phyloP scores from a whole-genome alignment of 2,797 vertebrate species.

The Notolabrus celidotus region DNA sequence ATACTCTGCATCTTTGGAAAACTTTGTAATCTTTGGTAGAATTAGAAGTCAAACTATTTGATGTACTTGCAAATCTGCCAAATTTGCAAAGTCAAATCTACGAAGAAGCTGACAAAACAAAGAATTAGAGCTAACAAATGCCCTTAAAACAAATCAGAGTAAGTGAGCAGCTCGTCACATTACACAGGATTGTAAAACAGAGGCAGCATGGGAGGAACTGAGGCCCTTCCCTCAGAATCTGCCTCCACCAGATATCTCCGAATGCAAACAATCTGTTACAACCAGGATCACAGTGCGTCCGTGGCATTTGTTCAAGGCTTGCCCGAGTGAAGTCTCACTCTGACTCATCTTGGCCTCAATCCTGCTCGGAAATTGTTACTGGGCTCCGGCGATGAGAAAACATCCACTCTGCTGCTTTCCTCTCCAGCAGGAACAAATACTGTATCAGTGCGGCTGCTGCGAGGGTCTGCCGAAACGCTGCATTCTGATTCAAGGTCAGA shows the following conservation, averaged over 20 bases:
- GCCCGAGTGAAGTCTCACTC: constrained; percentile 40
- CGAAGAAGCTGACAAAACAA: neutral
- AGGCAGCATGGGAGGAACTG: neutral
- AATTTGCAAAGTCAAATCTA: neutral
- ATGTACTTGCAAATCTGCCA: neutral
- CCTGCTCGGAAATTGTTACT: constrained; percentile 60
- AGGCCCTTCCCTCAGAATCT: constrained; percentile 2
- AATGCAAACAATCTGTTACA: constrained; percentile 40
- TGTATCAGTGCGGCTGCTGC: constrained; percentile 21
- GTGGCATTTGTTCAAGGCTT: constrained; percentile 60
- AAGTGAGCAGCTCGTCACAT: neutral
- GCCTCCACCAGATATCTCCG: constrained; percentile 21
- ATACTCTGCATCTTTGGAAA: constrained; percentile 12
- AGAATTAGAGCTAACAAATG: neutral
- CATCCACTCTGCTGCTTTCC: constrained; percentile 28
- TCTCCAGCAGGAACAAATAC: constrained; percentile 14
- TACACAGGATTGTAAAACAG: neutral
- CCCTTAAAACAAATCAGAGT: neutral
- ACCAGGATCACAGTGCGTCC: constrained; percentile 39
- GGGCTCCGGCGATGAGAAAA: constrained; percentile 31
- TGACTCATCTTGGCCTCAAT: constrained; percentile 67
- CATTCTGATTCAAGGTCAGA: constrained; percentile 37
- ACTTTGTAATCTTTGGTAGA: neutral
- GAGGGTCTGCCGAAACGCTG: constrained; percentile 25
- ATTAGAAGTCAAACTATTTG: constrained; percentile 17